These are phyloP conservation scores for Popillia japonica DNA, from an alignment of 1,140 invertebrate species.

Conservation along the genomic window DNA sequence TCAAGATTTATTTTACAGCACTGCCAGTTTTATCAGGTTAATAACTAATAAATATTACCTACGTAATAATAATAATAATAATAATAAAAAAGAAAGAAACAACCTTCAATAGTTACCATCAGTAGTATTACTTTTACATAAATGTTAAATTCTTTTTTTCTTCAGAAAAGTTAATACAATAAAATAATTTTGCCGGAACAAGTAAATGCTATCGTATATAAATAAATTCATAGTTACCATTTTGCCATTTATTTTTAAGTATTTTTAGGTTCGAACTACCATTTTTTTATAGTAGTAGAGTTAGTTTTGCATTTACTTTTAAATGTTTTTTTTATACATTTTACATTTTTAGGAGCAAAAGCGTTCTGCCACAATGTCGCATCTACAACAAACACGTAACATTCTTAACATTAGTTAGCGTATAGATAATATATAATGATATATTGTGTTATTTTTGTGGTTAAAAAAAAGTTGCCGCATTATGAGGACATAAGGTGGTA, in stretches of 20 bases:
- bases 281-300: slow-evolving; percentile 34
- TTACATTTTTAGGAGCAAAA: neutral
- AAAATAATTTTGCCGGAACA: neutral
- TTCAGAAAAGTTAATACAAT: neutral
- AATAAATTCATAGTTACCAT: slow-evolving; percentile 36
- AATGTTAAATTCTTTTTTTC: neutral
- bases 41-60: neutral
- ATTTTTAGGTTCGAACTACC: slow-evolving; percentile 24
- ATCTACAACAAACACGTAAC: slow-evolving; percentile 16
- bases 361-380: neutral
- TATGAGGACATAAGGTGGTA: slow-evolving; percentile 39
- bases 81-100: too few relatives aligned
- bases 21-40: neutral
- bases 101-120: slow-evolving; percentile 4
- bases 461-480: slow-evolving; percentile 26
- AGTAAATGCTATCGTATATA: slow-evolving; percentile 13
- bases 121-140: neutral
- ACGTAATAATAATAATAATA: neutral
- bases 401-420: slow-evolving; percentile 40
- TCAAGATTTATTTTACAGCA: neutral
- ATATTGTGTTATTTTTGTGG: slow-evolving; percentile 42
- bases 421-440: slow-evolving; percentile 39
- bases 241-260: slow-evolving; percentile 36
- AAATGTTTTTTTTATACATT: neutral
- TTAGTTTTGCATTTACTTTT: slow-evolving; percentile 20